A percentile compares a stretch with the other conserved stretches of the same genome.
Evolutionary conservation across 2,113 vertebrate species (phyloP).

Genomic region (Thermophis baileyi): DNA sequence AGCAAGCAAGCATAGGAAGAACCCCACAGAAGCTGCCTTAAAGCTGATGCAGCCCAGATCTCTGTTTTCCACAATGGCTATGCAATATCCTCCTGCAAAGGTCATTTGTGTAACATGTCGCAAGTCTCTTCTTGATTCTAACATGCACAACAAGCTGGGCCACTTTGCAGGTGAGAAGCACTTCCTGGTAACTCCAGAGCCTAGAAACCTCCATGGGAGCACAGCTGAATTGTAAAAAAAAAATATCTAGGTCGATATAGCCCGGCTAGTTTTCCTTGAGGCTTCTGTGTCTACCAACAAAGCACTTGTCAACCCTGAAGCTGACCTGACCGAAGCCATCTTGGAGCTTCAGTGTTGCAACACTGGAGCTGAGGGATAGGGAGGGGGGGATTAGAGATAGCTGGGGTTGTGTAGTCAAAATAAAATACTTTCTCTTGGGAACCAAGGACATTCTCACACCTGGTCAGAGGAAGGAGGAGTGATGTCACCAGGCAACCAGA

Average conservation of each 20-base stretch:
- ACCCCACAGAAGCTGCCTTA: too few species aligned
- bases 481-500: too few species aligned
- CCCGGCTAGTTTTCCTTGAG: neutral
- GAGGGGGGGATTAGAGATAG: too few species aligned
- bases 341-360: too few species aligned
- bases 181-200: neutral
- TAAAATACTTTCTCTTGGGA: too few species aligned
- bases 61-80: neutral
- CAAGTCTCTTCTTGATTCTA: neutral
- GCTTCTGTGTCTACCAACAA: too few species aligned
- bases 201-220: neutral
- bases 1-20: neutral
- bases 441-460: too few species aligned
- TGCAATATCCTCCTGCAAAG: too few species aligned
- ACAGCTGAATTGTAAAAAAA: neutral
- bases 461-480: too few species aligned
- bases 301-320: neutral
- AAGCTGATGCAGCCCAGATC: neutral
- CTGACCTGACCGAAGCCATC: too few species aligned
- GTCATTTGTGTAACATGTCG: neutral
- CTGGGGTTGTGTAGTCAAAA: too few species aligned
- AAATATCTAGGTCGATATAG: neutral
- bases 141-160: neutral
- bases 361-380: too few species aligned
- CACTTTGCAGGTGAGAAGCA: neutral